These are phyloP conservation scores for Drosophila greeni DNA, from an alignment of 2,888 invertebrate species.

Conservation along the genomic window DNA sequence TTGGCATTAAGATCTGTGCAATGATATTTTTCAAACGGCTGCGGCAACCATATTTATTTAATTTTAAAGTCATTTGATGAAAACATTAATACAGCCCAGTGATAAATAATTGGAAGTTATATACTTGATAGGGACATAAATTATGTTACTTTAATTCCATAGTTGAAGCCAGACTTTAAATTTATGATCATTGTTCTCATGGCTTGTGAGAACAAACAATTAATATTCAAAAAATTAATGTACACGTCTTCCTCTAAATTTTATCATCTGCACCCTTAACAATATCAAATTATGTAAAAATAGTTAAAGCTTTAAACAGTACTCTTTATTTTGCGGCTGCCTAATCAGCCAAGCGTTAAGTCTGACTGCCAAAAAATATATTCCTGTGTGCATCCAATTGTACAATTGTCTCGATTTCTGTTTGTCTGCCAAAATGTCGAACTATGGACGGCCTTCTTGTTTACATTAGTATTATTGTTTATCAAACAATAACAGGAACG, in stretches of 20 bases:
- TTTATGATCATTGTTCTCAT: not conserved
- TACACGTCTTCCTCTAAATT: not conserved
- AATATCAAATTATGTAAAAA: not conserved
- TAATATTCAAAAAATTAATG: not conserved
- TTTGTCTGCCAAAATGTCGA: constrained; percentile 43
- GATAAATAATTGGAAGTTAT: not conserved
- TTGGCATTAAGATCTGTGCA: constrained; percentile 49
- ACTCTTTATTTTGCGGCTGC: not conserved
- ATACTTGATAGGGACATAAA: no score
- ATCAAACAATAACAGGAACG: constrained; percentile 38
- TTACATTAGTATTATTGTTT: constrained; percentile 46
- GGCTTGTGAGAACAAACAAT: not conserved
- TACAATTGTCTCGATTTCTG: constrained; percentile 40
- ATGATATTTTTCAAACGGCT: constrained; percentile 17
- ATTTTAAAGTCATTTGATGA: not conserved
- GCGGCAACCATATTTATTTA: constrained; percentile 6
- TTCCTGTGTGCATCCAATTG: constrained; percentile 43
- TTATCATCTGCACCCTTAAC: not conserved
- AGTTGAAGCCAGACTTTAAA: not conserved
- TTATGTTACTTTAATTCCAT: no score
- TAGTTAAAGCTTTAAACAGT: constrained; percentile 8
- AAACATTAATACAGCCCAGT: not conserved
- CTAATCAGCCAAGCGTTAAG: constrained; percentile 19
- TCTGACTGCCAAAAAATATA: constrained; percentile 36
- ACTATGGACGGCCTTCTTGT: constrained; percentile 38